Conservation (phyloP, 2,797 vertebrate species). For the Neosilurus mollespiculum region DNA sequence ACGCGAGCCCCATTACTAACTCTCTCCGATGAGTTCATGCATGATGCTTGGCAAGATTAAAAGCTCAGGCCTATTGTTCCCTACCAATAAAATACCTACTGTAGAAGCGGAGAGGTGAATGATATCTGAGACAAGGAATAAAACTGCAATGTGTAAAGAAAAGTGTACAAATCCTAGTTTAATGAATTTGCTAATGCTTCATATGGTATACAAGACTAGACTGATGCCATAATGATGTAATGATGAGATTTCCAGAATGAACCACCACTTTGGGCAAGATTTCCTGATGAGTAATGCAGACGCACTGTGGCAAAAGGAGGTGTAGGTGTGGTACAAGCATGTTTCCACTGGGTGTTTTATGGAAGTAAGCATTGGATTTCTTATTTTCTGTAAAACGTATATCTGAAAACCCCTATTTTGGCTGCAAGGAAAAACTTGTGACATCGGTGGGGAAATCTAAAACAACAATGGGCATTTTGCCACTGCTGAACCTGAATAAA, state of each 20-base stretch:
- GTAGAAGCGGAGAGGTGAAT: background rate
- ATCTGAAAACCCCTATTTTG: conserved; percentile 14
- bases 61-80: conserved; percentile 8
- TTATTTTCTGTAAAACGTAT: conserved; percentile 9
- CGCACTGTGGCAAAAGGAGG: conserved; percentile 39
- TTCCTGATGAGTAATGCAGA: conserved; percentile 54
- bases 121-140: background rate
- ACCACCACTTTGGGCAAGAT: conserved; percentile 36
- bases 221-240: background rate
- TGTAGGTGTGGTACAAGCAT: conserved; percentile 45
- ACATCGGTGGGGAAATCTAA: background rate
- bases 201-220: background rate
- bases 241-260: conserved; percentile 31
- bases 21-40: conserved; percentile 20
- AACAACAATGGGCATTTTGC: background rate
- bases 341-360: conserved; percentile 46
- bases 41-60: conserved; percentile 10
- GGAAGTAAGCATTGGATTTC: conserved; percentile 45
- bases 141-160: background rate
- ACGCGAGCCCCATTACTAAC: conserved; percentile 9
- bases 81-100: background rate
- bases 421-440: conserved; percentile 17
- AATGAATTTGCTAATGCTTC: conserved; percentile 23
- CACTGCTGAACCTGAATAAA: background rate
- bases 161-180: background rate